Evolutionary conservation across 2,797 vertebrate species (phyloP), one percentile per base, ranked within the genome.

Genomic region (Prunella strophiata): DNA sequence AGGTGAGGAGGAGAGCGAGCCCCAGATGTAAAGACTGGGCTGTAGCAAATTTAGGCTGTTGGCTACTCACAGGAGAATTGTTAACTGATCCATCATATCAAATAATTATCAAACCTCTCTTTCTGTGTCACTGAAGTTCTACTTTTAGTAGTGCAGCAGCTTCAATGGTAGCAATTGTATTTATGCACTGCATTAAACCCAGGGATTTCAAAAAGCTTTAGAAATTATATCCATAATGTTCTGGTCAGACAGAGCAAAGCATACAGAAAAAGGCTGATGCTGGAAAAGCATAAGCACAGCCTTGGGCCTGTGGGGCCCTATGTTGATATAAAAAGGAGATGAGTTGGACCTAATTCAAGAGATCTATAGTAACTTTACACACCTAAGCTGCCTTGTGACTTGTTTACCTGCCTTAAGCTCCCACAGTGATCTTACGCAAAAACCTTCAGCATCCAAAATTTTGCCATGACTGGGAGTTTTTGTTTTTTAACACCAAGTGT

Each of bases 391-490:
- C 34, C 74, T 85, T 63, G 71, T 94, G 78, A 89, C 59, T 95
- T 96, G 70, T 88, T 94, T 94, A 88, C 73, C 91, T 94, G 83
- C 88, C 85, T 94, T 80, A 84, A 96, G 81, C 74, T 95, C 88
- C 80, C 71, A 42, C 22, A 76, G 66, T 13, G 62, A 70, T 91
- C 70, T 81, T 94, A 72, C 0, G 1, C 22, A 91, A 93, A 93
- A 63, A n/a, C 29, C 29, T 51, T 78, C 54, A 81, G 23, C 36
- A 66, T 30, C 76, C 55, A 72, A 40, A 51, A 48, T 38, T 77
- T 76, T 94, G 45, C 36, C 42, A 68, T 63, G 32, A 72, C 29
- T 45, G 27, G 5, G 26, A 70, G 32, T 6, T 78, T 87, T 77
- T 83, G 42, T 6, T 88, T 84, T 84, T 84, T 36, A 71, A 26